These are phyloP conservation scores for Lamellibrachia satsuma DNA, from an alignment of 2,888 invertebrate species.

Conservation along the genomic window DNA sequence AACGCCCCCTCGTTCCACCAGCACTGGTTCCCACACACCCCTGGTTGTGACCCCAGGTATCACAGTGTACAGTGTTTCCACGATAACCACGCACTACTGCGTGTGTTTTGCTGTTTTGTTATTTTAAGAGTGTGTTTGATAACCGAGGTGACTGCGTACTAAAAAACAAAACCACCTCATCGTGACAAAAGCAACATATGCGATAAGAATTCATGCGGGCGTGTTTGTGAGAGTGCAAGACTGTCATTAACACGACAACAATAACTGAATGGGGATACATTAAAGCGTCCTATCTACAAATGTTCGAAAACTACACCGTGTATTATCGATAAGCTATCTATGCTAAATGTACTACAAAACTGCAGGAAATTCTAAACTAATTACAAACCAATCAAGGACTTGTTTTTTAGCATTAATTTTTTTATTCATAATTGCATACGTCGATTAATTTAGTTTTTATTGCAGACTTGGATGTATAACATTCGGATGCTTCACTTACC, in stretches of 20 bases:
- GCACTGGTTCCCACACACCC: not conserved
- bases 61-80: too few relatives aligned
- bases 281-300: not conserved
- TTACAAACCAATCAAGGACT: not conserved
- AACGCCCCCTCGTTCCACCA: too few relatives aligned
- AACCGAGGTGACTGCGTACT: not conserved
- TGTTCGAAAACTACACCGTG: too few relatives aligned
- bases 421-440: not conserved
- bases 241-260: not conserved
- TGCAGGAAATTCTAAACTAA: not conserved
- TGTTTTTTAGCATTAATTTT: not conserved
- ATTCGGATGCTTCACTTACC: slow-evolving; percentile 27
- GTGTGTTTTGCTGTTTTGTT: not conserved
- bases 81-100: not conserved
- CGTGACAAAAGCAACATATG: not conserved
- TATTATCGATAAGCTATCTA: too few relatives aligned
- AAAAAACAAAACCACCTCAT: not conserved
- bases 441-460: not conserved
- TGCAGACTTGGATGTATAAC: not conserved
- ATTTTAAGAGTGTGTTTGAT: not conserved
- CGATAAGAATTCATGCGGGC: not conserved
- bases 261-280: not conserved
- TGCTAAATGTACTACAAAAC: too few relatives aligned
- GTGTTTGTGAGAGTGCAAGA: not conserved
- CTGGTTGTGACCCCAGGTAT: not conserved